Evolutionary conservation across 2,888 invertebrate genomes (phyloP).

Genomic region (Gibbula magus): DNA sequence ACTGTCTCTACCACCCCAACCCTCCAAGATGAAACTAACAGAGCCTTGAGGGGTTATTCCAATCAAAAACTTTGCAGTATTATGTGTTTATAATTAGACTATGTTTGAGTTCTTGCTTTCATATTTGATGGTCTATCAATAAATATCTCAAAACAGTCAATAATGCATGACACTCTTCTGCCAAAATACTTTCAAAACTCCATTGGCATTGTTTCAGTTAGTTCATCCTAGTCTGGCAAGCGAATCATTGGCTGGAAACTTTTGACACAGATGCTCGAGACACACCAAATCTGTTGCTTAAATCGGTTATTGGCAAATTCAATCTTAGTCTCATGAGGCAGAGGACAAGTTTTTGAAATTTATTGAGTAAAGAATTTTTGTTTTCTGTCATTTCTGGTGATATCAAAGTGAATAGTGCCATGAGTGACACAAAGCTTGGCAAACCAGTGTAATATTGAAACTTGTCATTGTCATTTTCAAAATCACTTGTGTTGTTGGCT

Average conservation of each 20-base stretch:
- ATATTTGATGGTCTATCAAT: constrained; percentile 45
- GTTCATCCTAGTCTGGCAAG: constrained; percentile 35
- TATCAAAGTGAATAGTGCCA: not conserved
- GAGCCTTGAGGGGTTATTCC: constrained; percentile 35
- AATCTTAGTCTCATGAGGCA: not conserved
- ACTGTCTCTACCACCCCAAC: constrained; percentile 48
- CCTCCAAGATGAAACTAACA: not conserved
- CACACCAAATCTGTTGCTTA: constrained; percentile 25
- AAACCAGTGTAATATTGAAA: not conserved
- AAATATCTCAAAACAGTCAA: constrained; percentile 49
- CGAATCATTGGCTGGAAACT: constrained; percentile 9
- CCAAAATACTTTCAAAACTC: constrained; percentile 36
- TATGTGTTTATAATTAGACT: constrained; percentile 49
- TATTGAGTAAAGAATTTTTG: not conserved
- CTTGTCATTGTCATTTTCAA: not conserved
- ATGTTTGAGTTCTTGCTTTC: constrained; percentile 45
- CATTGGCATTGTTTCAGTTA: constrained; percentile 34
- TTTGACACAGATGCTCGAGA: constrained; percentile 23
- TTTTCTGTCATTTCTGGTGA: not conserved
- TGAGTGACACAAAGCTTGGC: not conserved
- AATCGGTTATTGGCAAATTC: constrained; percentile 26
- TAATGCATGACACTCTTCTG: constrained; percentile 32
- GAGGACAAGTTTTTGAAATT: not conserved
- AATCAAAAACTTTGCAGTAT: constrained; percentile 51
- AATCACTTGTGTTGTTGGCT: not conserved